phyloP scores from a whole-genome alignment of 1,140 invertebrate genomes.

The Neodiprion pinetum region DNA sequence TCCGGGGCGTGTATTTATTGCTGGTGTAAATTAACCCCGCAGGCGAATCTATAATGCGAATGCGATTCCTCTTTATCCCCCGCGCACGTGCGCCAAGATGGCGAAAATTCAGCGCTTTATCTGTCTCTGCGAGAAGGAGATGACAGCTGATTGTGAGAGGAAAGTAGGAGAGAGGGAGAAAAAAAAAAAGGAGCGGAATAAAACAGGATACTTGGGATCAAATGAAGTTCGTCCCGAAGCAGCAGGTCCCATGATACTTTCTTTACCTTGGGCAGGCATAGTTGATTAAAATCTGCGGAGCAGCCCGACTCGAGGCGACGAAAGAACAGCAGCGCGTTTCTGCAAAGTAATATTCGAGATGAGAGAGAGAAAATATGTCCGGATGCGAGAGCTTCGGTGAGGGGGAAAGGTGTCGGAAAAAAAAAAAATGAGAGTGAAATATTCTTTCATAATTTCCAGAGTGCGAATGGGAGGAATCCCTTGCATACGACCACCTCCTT shows the following conservation, averaged over 20 bases:
- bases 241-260: neutral
- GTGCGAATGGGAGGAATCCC: neutral
- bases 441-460: neutral
- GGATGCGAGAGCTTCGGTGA: neutral
- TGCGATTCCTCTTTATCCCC: too few species aligned
- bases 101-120: too few species aligned
- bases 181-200: too few species aligned
- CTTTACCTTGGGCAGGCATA: neutral
- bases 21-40: neutral
- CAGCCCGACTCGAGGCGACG: neutral
- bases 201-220: too few species aligned
- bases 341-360: conserved; percentile 2
- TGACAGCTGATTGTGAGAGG: too few species aligned
- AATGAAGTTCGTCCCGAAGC: too few species aligned
- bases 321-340: too few species aligned
- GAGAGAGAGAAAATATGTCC: neutral
- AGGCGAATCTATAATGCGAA: too few species aligned
- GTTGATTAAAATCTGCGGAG: neutral
- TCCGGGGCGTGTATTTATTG: neutral
- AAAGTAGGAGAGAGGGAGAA: too few species aligned
- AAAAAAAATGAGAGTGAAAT: neutral
- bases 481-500: neutral
- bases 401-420: neutral
- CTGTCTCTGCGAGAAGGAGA: too few species aligned
- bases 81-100: too few species aligned